Evolutionary conservation across 1,140 invertebrate species (phyloP).

Genomic region (roundworm (Caenorhabditis elegans)): DNA sequence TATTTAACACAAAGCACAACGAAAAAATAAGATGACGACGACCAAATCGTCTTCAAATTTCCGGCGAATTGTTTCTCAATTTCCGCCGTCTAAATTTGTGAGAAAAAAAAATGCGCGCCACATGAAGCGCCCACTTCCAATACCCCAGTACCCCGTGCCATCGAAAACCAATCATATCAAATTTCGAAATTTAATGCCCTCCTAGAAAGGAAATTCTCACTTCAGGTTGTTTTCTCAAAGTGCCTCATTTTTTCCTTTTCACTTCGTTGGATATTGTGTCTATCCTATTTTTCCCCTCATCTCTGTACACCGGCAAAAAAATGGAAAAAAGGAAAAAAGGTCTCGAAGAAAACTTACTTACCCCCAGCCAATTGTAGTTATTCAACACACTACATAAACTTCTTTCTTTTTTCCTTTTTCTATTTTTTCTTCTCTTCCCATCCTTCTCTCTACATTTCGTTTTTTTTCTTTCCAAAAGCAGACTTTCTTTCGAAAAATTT

Average conservation of each 20-base stretch:
- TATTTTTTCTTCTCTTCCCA: not conserved
- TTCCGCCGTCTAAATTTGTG: constrained; percentile 10
- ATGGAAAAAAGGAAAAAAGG: not conserved
- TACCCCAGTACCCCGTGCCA: too few relatives aligned
- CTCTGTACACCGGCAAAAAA: not conserved
- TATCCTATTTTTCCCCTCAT: not conserved
- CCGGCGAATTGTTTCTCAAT: constrained; percentile 26
- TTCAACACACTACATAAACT: constrained; percentile 25
- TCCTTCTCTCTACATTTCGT: not conserved
- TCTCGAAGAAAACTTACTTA: constrained; percentile 28
- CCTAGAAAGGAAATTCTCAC: not conserved
- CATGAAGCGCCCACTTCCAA: too few relatives aligned
- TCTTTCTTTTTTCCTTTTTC: not conserved
- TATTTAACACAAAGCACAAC: not conserved
- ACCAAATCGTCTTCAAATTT: constrained; percentile 6
- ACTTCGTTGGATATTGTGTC: not conserved
- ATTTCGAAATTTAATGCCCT: constrained; percentile 18
- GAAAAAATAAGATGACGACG: not conserved
- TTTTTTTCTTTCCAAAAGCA: not conserved
- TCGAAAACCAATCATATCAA: constrained; percentile 25
- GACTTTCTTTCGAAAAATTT: not conserved
- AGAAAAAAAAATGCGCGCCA: not conserved
- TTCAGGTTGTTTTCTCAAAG: not conserved
- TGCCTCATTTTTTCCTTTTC: not conserved
- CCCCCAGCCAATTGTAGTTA: constrained; percentile 25